Evolutionary conservation across 2,797 vertebrate genomes (phyloP), one percentile per base, ranked within the genome.

Genomic region (Rousettus madagascariensis): DNA sequence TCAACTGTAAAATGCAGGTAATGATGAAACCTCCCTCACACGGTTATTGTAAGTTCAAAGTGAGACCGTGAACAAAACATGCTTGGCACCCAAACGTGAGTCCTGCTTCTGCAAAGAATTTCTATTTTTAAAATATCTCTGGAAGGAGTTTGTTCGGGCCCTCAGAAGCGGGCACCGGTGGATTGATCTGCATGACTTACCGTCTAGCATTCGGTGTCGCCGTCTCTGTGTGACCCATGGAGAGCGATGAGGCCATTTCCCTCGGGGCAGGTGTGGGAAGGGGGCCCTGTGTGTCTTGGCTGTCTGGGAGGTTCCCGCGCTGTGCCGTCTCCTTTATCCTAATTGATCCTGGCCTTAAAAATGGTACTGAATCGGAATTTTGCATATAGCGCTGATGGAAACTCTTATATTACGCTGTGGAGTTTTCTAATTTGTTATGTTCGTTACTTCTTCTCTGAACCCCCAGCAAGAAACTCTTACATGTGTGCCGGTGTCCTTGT

Each of bases 81-180:
- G 41, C 46, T 86, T 71, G 63, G 36, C 15, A 49, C 10, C 74
- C 15, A 90, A 86, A 90, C 22, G 57, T 71, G 43, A 20, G 20
- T 90, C 90, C 12, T 4, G n/a, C 72, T 87, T 83, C 57, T 94
- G 24, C 65, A 28, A 77, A 63, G 7, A 41, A 75, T 59, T 66
- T 80, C 46, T 94, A 30, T 66, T 72, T 86, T 49, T 77, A 86
- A 80, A 77, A n/a, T 92, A 11, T 66, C 28, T 91, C 59, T 75
- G 15, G 49, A 49, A 17, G 49, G 49, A 49, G 4, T 16, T 49
- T 16, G 5, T 49, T 49, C 15, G 5, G 49, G 49, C 49, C 49
- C 49, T 16, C 49, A 49, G 49, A 16, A 49, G 49, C 7, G 4
- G 15, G 4, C 49, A 49, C 16, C 15, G 1, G 49, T 49, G 49